Evolutionary conservation across 2,113 vertebrate genomes (phyloP).

Genomic region (Falco punctatus): DNA sequence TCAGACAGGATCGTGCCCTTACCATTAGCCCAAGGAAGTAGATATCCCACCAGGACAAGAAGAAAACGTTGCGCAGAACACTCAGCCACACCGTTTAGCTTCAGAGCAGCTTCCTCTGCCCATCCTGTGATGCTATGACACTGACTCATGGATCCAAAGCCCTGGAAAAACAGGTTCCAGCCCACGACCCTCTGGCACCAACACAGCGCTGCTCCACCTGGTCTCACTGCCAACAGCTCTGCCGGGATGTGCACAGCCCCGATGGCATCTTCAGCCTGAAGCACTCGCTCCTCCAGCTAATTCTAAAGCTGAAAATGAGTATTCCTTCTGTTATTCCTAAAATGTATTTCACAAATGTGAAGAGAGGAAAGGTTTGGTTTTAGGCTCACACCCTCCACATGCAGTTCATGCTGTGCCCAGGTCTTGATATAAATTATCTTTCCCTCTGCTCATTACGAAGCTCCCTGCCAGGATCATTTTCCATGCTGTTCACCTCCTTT

Average conservation of each 20-base stretch:
- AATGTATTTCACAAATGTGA: fast-evolving
- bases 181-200: fast-evolving
- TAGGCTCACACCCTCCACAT: neutral
- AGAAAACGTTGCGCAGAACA: fast-evolving
- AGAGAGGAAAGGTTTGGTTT: neutral
- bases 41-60: neutral
- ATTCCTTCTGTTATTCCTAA: neutral
- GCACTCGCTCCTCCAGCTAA: neutral
- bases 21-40: neutral
- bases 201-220: fast-evolving
- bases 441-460: neutral
- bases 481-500: neutral
- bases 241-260: fast-evolving
- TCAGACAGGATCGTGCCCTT: fast-evolving
- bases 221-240: fast-evolving
- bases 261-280: neutral
- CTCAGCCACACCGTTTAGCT: neutral
- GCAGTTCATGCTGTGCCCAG: neutral
- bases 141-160: fast-evolving
- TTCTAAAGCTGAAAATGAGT: neutral
- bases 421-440: neutral
- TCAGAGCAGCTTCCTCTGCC: neutral
- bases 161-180: neutral
- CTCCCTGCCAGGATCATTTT: neutral
- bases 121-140: fast-evolving